phyloP scores from a whole-genome alignment of 2,888 invertebrate species.

The Lydus trimaculatus region DNA sequence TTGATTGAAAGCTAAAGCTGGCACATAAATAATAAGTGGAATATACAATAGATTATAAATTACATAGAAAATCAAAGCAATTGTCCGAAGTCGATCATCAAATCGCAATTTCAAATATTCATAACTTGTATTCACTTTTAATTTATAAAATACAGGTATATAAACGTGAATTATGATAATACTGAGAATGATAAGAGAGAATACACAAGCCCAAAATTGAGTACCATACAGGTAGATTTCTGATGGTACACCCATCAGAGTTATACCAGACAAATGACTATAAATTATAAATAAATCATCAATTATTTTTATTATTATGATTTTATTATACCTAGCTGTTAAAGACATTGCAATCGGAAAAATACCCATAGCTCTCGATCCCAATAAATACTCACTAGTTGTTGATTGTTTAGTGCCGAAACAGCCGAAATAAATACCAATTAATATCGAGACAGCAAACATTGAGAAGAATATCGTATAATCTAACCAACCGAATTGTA shows the following conservation, averaged over 20 bases:
- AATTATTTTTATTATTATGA: not conserved
- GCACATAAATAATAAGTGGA: conserved; percentile 71
- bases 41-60: conserved; percentile 65
- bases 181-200: conserved; percentile 57
- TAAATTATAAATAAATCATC: conserved; percentile 10
- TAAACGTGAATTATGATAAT: conserved; percentile 54
- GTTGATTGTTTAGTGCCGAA: conserved; percentile 18
- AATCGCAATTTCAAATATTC: conserved; percentile 70
- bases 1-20: conserved; percentile 70
- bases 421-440: conserved; percentile 22
- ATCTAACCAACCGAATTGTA: conserved; percentile 19
- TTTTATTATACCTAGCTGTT: conserved; percentile 27
- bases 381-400: conserved; percentile 18
- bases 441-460: conserved; percentile 11
- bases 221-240: conserved; percentile 75
- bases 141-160: conserved; percentile 70
- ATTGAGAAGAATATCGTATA: conserved; percentile 21
- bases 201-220: conserved; percentile 63
- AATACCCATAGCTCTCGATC: conserved; percentile 19
- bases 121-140: conserved; percentile 71
- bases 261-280: conserved; percentile 75
- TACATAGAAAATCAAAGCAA: conserved; percentile 66
- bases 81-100: conserved; percentile 64
- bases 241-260: conserved; percentile 73
- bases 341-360: conserved; percentile 22